Base-by-base conservation (phyloP, 1,140 invertebrate species). In the Prorops nasuta region DNA sequence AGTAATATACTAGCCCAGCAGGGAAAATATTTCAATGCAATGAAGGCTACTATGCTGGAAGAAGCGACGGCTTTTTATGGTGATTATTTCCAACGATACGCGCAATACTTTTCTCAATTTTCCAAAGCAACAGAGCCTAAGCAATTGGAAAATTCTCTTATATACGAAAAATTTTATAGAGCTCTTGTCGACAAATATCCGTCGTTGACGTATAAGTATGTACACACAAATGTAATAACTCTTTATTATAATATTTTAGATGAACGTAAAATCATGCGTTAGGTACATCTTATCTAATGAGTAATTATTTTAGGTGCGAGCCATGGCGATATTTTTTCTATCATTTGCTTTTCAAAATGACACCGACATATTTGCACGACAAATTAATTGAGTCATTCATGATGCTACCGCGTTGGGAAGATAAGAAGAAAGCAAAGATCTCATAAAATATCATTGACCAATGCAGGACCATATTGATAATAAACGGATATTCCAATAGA, bases 1-100 rank as follows among this genome's bases (percentile, higher is more conserved):
- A 85, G 81, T 51, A 83, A 81, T 56, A 81, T 87, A 35, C 65
- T 84, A 14, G 60, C 75, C 1, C 65, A 67, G 0, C 84, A 86
- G 62, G 56, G 61, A 16, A 59, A 76, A 3, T 61, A 83, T 38
- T 78, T 79, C 3, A 60, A 79, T 4, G 70, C 76, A 42, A 86
- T 86, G 84, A 58, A 69, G 3, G 50, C 56, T 0, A 63, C 63
- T 3, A 82, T 86, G 58, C 73, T 63, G 3, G 45, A 58, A 1
- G 83, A 86, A 48, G 78, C 78, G 31, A 62, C 64, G 38, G 24
- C 48, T 3, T 79, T 80, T 59, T 86, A 86, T 57, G 75, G 74
- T 1, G 61, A 77, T 1, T 84, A 85, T 53, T 85, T 86, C 43
- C 60, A 76, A 16, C 53, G 63, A 8, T 84, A 83, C 40, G 74